phyloP scores from a whole-genome alignment of 2,797 vertebrate species.

The Pampus argenteus region DNA sequence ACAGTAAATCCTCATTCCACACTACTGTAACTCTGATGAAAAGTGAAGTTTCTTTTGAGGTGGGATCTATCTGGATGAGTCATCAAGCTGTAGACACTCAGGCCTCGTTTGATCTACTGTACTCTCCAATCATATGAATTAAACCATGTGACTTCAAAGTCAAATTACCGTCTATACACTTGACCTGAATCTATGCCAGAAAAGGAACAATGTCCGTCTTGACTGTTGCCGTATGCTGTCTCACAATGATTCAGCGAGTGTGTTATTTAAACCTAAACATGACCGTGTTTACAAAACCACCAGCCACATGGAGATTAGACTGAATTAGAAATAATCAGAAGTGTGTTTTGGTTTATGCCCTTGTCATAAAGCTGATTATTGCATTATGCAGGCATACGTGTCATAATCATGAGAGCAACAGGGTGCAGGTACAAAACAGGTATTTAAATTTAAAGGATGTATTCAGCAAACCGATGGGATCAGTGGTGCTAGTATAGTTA shows the following conservation, averaged over 20 bases:
- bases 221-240: neutral
- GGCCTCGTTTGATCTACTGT: constrained; percentile 68
- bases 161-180: constrained; percentile 36
- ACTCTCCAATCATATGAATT: constrained; percentile 65
- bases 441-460: constrained; percentile 5
- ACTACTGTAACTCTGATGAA: constrained; percentile 63
- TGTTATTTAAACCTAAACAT: constrained; percentile 19
- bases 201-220: neutral
- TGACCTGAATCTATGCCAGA: neutral
- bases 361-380: constrained; percentile 58
- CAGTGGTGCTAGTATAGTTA: neutral
- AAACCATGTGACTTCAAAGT: constrained; percentile 69
- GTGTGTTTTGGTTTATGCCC: constrained; percentile 27
- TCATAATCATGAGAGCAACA: constrained; percentile 23
- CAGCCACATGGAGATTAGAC: constrained; percentile 35
- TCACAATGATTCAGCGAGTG: neutral
- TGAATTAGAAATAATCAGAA: constrained; percentile 26
- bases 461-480: neutral
- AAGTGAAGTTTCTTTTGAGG: constrained; percentile 80
- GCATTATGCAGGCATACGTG: constrained; percentile 42
- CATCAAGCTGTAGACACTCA: constrained; percentile 9
- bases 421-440: constrained; percentile 5
- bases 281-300: constrained; percentile 8
- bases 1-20: constrained; percentile 74
- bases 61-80: constrained; percentile 55